These are phyloP conservation scores for Microcebus griseorufus DNA, from an alignment of 2,113 vertebrate genomes.

Conservation along the genomic window DNA sequence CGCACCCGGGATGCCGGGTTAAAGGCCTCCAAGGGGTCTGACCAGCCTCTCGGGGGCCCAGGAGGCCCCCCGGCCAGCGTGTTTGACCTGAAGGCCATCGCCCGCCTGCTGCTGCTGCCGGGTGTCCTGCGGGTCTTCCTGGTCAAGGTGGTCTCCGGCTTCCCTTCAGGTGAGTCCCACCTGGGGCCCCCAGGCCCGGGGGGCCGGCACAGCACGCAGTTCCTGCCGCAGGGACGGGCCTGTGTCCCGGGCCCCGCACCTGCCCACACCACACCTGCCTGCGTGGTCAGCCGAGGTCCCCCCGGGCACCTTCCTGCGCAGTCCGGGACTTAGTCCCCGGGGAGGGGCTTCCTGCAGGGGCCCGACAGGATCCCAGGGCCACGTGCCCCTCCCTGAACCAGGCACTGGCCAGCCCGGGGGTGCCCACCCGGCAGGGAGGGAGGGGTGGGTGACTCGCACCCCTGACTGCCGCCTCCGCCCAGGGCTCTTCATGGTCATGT, in stretches of 20 bases:
- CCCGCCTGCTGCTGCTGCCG: conserved; percentile 90
- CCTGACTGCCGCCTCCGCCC: accelerated
- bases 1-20: accelerated
- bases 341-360: accelerated
- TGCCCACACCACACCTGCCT: background rate
- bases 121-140: conserved; percentile 89
- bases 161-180: conserved; percentile 90
- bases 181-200: too few relatives aligned
- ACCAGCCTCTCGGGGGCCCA: background rate
- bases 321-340: accelerated
- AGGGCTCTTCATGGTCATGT: conserved; percentile 97
- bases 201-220: accelerated
- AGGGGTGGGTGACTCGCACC: accelerated
- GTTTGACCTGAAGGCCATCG: conserved; percentile 91
- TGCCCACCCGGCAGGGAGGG: background rate
- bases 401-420: accelerated
- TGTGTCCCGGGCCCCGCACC: background rate
- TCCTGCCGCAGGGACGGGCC: background rate
- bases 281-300: accelerated
- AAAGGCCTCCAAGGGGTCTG: accelerated
- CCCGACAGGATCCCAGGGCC: background rate
- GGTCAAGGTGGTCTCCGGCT: conserved; percentile 90
- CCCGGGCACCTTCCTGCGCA: background rate
- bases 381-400: accelerated
- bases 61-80: conserved; percentile 79